Base-by-base conservation (phyloP, 2,113 vertebrate species). In the Neotoma lepida region DNA sequence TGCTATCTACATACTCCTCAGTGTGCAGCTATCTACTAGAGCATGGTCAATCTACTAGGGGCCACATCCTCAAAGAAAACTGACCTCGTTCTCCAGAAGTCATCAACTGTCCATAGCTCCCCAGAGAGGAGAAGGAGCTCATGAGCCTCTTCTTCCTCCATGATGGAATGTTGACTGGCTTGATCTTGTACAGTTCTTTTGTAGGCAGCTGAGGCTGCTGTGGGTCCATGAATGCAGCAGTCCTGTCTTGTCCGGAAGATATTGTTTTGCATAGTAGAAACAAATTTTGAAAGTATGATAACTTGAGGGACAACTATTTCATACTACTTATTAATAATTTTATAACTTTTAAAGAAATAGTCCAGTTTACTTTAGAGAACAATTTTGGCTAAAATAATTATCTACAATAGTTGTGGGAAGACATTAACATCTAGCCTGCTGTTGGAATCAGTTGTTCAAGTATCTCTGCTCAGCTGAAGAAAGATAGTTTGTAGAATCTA, bases 321-420 rank as follows among this genome's bases (percentile, higher is more conserved):
- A 13, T 13, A 51, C 77, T 94, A 18, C 41, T 95, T 30, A 49
- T 41, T 88, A 87, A 20, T 74, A 18, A 70, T 20, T 70, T 70
- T 39, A 70, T 70, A n/a, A 9, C 6, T 74, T 30, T 51, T n/a
- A 68, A 84, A 88, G 71, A 90, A 92, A 71, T 70, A 82, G 22
- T 73, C 89, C 28, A 10, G 9, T 74, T 87, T 82, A 54, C 68
- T 58, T 66, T 2, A 90, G 28, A 56, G 35, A 51, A 44, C 28
- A 54, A 61, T 61, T 94, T 96, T 49, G 41, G 54, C 39, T 78
- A 84, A 95, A 63, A 54, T 89, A 92, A 88, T 88, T 15, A 88
- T 26, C 46, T 2, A 12, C 84, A 35, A 49, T 84, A 30, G 35
- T 80, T 24, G 9, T n/a, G 30, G 30, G 8, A 35, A 90, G 86